Evolutionary conservation across 2,113 vertebrate species (phyloP), one percentile per base, ranked within the genome.

Genomic region (Bagarius yarrelli): DNA sequence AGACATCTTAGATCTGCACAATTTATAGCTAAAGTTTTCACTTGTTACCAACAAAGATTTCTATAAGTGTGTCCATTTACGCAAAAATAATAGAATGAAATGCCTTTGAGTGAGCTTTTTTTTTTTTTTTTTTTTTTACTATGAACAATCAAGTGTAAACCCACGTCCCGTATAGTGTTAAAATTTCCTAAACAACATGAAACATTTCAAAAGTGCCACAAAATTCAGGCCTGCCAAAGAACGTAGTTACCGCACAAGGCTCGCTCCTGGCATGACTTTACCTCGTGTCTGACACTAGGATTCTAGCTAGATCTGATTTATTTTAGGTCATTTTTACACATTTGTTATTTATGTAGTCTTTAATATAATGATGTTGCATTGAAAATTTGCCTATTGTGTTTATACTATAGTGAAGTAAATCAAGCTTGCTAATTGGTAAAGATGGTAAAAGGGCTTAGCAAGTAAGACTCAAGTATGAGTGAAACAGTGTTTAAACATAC

Each of bases 381-480:
- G 40, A 15, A 74, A 27, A 50, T 67, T 67, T 64, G 50, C 32
- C n/a, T 8, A 16, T 30, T 66, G 55, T 78, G 67, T 61, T 55
- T 84, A 14, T 73, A 14, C 18, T 52, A 55, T 61, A 52, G 23
- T 75, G 55, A 76, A 64, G 50, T 70, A 76, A 85, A 85, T 69
- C 30, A 34, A 63, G 71, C 34, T 83, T 83, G 69, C 18, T 66
- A 55, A 70, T 18, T 27, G 47, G n/a, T n/a, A n/a, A n/a, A 25
- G 60, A 76, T 53, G 14, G 55, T 61, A 57, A 59, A 55, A 81
- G 60, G 64, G 81, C 64, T 78, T 53, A 63, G 44, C 81, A 74
- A 79, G 61, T 59, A 40, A 66, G 19, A 25, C 56, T 52, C 40
- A 6, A 55, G 52, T 70, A 63, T 30, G 15, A 59, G 59, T 50